Conservation (phyloP, 1,140 invertebrate genomes). For the Conus betulinus region DNA sequence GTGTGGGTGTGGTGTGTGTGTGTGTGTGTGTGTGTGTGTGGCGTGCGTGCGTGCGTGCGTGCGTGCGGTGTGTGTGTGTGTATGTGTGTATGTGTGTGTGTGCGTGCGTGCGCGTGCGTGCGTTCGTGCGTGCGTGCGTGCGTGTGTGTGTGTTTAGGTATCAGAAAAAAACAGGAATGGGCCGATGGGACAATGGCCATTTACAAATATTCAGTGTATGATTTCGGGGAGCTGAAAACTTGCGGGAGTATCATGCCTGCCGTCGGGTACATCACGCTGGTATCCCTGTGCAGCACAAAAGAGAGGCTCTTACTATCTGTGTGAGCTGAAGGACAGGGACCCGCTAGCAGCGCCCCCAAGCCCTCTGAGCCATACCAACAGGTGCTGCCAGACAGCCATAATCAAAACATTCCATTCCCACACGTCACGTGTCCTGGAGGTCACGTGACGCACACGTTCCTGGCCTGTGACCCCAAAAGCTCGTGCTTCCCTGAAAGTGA, state of each 20-base stretch:
- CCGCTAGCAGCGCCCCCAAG: not conserved
- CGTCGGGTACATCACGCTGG: not conserved
- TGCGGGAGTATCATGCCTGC: not conserved
- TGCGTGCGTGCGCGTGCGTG: no score
- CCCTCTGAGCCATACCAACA: not conserved
- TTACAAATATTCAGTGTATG: not conserved
- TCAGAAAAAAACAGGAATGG: not conserved
- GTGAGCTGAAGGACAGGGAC: not conserved
- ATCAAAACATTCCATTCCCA: not conserved
- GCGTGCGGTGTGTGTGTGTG: no score
- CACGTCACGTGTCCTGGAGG: not conserved
- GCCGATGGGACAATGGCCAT: not conserved
- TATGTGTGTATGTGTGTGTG: no score
- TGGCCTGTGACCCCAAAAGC: constrained; percentile 21
- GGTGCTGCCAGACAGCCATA: not conserved
- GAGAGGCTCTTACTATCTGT: not conserved
- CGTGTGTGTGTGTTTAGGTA: not conserved
- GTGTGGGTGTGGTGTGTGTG: no score
- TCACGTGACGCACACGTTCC: constrained; percentile 26
- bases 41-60: no score
- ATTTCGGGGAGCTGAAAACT: not conserved
- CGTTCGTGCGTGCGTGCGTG: not conserved
- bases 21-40: no score
- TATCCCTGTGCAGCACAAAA: not conserved
- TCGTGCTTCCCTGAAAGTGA: constrained; percentile 1